Evolutionary conservation across 2,888 invertebrate species (phyloP), one percentile per base, ranked within the genome.

Genomic region (Myathropa florea): DNA sequence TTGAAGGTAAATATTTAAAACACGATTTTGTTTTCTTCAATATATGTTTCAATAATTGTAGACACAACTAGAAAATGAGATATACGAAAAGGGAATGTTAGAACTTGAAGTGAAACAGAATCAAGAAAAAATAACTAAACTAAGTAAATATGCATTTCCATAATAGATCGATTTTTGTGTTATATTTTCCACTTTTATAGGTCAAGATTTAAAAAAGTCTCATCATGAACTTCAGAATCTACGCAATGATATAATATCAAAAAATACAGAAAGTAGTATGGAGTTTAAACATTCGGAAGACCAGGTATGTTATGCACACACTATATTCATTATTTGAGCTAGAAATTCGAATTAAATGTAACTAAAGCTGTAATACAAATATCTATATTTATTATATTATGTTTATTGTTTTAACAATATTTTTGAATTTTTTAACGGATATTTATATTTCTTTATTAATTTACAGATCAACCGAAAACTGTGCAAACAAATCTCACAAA

Each of bases 21-120:
- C 4, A 23, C 9, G 53, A 30, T 23, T 30, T 26, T 46, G 26
- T 14, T 6, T 55, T 9, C 3, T 12, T 3, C 2, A 12, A 18
- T 3, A 3, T n/a, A 63, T 14, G 53, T 23, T n/a, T 21, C 28
- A 39, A 36, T 18, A n/a, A 10, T 83, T 72, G 0, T 33, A 92
- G 90, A 91, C 91, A 4, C 89, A 89, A 88, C 84, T 93, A 23
- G 92, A 92, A 59, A 91, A 91, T 0, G 92, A 92, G 65, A 88
- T 90, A 0, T 93, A 92, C 88, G 93, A 92, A 24, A 92, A 90
- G 36, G 89, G 88, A 6, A 78, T 90, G 0, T 70, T 93, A 0
- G 92, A 92, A 79, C 88, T 90, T 10, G 91, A 92, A 88, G 88
- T 92, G 0, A 88, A 90, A 59, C 90, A 91, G 65, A 90, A 90